Base-by-base conservation (phyloP, 2,888 invertebrate species). In the Cylindroiulus punctatus region DNA sequence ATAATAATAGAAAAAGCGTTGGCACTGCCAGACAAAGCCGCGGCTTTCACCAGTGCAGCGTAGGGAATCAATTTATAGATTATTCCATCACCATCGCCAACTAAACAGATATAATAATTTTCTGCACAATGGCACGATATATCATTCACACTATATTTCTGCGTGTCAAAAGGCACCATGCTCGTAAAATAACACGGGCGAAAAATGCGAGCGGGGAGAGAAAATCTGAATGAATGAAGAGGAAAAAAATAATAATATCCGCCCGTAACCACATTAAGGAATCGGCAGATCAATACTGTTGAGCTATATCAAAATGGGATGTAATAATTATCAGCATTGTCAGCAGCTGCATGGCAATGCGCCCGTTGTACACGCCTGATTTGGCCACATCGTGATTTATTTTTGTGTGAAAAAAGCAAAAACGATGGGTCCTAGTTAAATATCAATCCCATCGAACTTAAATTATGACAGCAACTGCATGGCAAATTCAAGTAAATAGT, bases 51-150 rank as follows among this genome's bases (percentile, higher is more conserved):
- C 32, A n/a, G n/a, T n/a, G n/a, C n/a, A n/a, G 76, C 76, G 30
- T 2, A 76, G 30, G 30, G 76, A 76, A 76, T 76, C 76, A 76
- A 76, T 76, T 76, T 76, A 76, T 76, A 32, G 76, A 76, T 76
- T 76, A 30, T 76, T 76, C 76, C 76, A 76, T 76, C 76, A 76
- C 76, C n/a, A 76, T 76, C 30, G 76, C 76, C 76, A 76, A 76
- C 76, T 76, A 76, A 76, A 76, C 76, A 76, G 76, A 76, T 76
- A 76, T 76, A 76, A 76, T 76, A 76, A 76, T 76, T 76, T 76
- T 76, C 76, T 76, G 76, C 76, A 76, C 76, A 76, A 76, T 76
- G 26, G 76, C 76, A 76, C 76, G 76, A 76, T 76, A 14, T 30
- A 76, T 76, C 76, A 76, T 76, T 76, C 76, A 17, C 76, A 76